Conservation (phyloP, 2,113 vertebrate species). For the Brienomyrus brachyistius region DNA sequence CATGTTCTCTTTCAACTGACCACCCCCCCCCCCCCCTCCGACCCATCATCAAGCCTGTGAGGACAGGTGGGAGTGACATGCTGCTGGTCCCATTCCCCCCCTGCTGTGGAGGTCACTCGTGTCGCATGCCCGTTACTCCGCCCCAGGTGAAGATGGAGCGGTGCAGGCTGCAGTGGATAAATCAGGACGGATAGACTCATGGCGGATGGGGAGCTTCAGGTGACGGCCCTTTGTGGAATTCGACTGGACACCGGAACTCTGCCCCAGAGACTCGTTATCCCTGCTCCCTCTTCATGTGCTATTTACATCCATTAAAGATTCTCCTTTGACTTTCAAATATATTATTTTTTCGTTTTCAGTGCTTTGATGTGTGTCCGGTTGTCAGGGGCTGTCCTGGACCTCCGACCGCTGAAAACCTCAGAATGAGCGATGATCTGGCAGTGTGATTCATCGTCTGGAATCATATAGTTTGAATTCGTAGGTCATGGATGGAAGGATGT, state of each 20-base stretch:
- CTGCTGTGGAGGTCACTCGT: background rate
- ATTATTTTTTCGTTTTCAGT: background rate
- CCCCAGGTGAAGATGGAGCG: background rate
- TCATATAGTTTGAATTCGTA: background rate
- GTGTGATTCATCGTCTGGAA: background rate
- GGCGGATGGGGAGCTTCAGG: background rate
- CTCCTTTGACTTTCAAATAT: background rate
- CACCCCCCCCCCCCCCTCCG: background rate
- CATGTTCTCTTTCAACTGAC: too few species aligned
- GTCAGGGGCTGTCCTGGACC: background rate
- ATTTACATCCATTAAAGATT: conserved; percentile 17
- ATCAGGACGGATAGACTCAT: conserved; percentile 12
- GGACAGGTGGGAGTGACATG: conserved; percentile 11
- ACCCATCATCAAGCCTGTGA: background rate
- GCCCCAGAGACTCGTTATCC: conserved; percentile 17
- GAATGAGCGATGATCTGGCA: background rate
- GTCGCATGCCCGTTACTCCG: background rate
- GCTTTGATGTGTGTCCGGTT: background rate
- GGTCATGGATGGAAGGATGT: background rate
- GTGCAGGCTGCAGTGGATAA: conserved; percentile 2
- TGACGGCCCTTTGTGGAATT: conserved; percentile 2
- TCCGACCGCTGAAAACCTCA: background rate
- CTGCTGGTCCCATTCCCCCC: background rate
- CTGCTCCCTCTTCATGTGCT: background rate
- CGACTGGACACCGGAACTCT: conserved; percentile 1